Evolutionary conservation across 2,888 invertebrate genomes (phyloP).

Genomic region (Drosophila pegasa): DNA sequence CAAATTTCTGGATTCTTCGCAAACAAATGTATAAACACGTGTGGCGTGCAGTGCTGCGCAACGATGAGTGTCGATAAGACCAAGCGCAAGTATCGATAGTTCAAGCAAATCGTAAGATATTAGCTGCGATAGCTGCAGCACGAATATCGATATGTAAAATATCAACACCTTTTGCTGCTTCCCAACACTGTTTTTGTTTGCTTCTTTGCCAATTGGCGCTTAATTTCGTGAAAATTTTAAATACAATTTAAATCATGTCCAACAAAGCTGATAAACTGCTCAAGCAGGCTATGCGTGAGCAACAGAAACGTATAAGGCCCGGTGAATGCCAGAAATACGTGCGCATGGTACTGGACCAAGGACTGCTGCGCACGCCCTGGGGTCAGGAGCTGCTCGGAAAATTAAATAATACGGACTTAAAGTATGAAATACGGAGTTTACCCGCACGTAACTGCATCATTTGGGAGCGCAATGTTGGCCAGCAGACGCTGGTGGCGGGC

Average conservation of each 20-base stretch:
- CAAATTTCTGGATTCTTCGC: not conserved
- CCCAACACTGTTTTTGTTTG: conserved; percentile 13
- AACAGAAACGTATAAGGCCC: conserved; percentile 83
- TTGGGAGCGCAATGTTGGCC: conserved; percentile 83
- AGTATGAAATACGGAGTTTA: conserved; percentile 71
- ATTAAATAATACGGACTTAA: conserved; percentile 61
- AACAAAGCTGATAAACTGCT: conserved; percentile 77
- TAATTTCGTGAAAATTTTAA: not conserved
- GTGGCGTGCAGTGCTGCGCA: conserved; percentile 27
- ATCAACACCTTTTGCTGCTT: not conserved
- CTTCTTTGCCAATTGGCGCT: conserved; percentile 22
- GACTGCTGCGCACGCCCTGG: conserved; percentile 48
- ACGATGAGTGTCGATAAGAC: conserved; percentile 4
- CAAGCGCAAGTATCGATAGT: not conserved
- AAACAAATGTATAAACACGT: conserved; percentile 59
- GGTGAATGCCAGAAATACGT: conserved; percentile 83
- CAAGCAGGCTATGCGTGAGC: conserved; percentile 77
- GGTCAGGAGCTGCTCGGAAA: conserved; percentile 64
- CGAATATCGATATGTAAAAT: not conserved
- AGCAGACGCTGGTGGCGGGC: conserved; percentile 60
- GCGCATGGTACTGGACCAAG: conserved; percentile 75
- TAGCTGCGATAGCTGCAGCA: not conserved
- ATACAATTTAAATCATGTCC: conserved; percentile 39
- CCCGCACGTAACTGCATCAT: conserved; percentile 67
- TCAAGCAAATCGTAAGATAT: not conserved